Conservation (phyloP, 1,140 invertebrate genomes). For the Lordiphosa clarofinis region DNA sequence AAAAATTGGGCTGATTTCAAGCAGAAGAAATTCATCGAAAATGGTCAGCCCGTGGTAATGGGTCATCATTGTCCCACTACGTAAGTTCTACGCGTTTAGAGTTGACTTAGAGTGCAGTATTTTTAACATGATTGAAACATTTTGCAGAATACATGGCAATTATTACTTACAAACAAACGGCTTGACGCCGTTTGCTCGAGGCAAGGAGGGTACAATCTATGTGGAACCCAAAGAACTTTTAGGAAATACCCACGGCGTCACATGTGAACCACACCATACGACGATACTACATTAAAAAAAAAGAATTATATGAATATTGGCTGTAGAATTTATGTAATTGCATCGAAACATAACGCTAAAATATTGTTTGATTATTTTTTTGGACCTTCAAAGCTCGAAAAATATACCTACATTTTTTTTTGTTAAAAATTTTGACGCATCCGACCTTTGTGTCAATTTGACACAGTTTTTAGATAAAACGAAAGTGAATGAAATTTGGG, state of each 20-base stretch:
- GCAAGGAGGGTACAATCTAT: constrained; percentile 61
- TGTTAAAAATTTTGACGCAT: not conserved
- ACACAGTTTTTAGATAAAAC: too few species aligned
- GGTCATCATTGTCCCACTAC: constrained; percentile 70
- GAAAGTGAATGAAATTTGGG: too few species aligned
- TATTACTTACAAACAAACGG: constrained; percentile 80
- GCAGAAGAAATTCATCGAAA: constrained; percentile 47
- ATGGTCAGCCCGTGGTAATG: constrained; percentile 52
- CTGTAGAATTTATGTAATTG: not conserved
- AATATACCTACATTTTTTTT: constrained; percentile 24
- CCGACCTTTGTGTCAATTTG: too few species aligned
- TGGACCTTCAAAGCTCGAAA: constrained; percentile 5
- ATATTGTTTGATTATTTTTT: too few species aligned
- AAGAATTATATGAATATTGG: not conserved
- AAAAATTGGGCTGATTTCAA: constrained; percentile 80
- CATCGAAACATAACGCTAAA: not conserved
- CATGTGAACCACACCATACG: constrained; percentile 21
- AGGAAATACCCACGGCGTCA: constrained; percentile 41
- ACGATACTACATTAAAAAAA: constrained; percentile 2
- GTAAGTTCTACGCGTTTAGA: constrained; percentile 26
- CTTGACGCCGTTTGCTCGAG: constrained; percentile 73
- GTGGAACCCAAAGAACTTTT: constrained; percentile 67
- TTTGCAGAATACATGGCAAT: constrained; percentile 71
- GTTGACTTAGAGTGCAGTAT: too few species aligned
- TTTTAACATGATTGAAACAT: not conserved